Conservation (phyloP, 2,113 vertebrate genomes). For the Eclectus roratus region DNA sequence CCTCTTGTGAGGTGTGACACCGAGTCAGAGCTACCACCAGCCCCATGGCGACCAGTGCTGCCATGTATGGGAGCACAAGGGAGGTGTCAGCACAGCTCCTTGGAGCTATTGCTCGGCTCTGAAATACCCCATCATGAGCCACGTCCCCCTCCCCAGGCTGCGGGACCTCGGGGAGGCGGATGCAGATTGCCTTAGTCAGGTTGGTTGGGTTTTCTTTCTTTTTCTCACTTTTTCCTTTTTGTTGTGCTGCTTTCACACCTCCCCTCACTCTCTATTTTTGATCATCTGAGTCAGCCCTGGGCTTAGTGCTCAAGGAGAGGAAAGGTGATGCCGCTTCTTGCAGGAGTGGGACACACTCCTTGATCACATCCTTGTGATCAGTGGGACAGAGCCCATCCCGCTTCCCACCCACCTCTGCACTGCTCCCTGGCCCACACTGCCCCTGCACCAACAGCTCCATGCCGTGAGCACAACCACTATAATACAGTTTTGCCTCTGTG, state of each 20-base stretch:
- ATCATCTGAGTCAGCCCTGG: conserved; percentile 38
- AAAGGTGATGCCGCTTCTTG: not conserved
- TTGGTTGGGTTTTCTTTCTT: conserved; percentile 12
- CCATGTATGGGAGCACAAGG: rapidly evolving
- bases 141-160: not conserved
- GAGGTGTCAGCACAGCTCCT: not conserved
- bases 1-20: not conserved
- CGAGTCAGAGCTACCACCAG: not conserved
- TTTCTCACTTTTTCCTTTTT: not conserved
- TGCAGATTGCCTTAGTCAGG: conserved; percentile 9
- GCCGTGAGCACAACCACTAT: rapidly evolving
- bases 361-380: not conserved
- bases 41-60: not conserved
- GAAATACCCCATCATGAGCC: rapidly evolving
- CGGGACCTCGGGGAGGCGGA: rapidly evolving
- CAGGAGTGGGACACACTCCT: not conserved
- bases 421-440: rapidly evolving
- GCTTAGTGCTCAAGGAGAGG: not conserved
- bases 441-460: not conserved
- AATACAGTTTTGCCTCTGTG: not conserved
- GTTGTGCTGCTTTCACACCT: conserved; percentile 37
- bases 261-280: conserved; percentile 63
- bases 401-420: not conserved
- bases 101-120: not conserved
- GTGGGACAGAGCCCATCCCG: not conserved